Base-by-base conservation (phyloP, 2,888 invertebrate genomes). In the Pecten maximus region DNA sequence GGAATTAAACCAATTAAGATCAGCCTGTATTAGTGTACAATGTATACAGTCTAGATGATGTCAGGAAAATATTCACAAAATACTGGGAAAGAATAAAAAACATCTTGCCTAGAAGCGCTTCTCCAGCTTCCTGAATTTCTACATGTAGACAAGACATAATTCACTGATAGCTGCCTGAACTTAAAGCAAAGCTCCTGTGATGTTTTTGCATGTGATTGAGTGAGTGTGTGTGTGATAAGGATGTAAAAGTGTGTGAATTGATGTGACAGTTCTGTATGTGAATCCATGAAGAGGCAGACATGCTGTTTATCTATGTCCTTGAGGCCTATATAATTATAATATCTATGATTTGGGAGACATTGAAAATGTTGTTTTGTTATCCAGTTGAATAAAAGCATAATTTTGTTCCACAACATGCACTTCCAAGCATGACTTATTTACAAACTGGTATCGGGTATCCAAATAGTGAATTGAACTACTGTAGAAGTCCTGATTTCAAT, bases 261-360 rank as follows among this genome's bases (percentile, higher is more conserved):
- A 60, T 60, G 60, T 60, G 4, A n/a, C 44, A 60, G 23, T 60
- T 23, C 60, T 60, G 60, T 23, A 74, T 35, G 35, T 74, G 35
- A 60, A 74, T 74, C 74, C 35, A 28, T 28, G 74, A 6, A 28
- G 74, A 28, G 15, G 28, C 74, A 28, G 74, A 74, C 35, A 28
- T 74, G 28, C 15, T 6, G 16, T 23, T 60, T 60, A 2, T 10
- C 0, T 74, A 28, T 74, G 74, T 74, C 28, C 74, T 1, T 74
- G 74, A 35, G 74, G 74, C 74, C 74, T 74, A 74, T 74, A n/a
- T n/a, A n/a, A n/a, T 74, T 74, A 74, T 74, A 28, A 74, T 74
- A 6, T 28, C 74, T 35, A 8, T 74, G 35, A 28, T 28, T 74
- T 28, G 23, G 28, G 4, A 74, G 35, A 74, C 23, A 35, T 74